Percentiles rank a stretch among this genome's conserved stretches.
phyloP scores from a whole-genome alignment of 2,113 vertebrate genomes.

The Vulpes ferrilata region DNA sequence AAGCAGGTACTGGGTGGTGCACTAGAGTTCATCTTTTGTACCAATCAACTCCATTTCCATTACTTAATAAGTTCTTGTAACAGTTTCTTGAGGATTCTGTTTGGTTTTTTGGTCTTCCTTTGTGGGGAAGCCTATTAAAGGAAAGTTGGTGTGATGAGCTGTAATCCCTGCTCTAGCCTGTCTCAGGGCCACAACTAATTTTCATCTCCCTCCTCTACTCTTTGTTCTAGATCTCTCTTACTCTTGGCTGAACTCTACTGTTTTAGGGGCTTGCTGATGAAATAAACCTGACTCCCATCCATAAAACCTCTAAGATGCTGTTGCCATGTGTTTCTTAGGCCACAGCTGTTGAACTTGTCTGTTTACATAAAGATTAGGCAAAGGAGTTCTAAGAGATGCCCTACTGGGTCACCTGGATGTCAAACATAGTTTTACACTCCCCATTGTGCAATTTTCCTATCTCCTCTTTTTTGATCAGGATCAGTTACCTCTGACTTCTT shows the following conservation, averaged over 20 bases:
- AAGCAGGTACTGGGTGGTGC: background rate
- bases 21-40: background rate
- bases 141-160: background rate
- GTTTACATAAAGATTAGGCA: background rate
- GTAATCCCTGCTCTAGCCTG: background rate
- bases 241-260: background rate
- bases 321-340: background rate
- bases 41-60: background rate
- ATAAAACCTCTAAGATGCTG: background rate
- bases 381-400: background rate
- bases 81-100: background rate
- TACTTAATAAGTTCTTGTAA: background rate
- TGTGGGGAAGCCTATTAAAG: background rate
- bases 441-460: background rate
- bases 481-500: background rate
- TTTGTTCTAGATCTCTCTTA: background rate
- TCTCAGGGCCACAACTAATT: background rate
- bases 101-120: background rate
- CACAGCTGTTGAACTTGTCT: background rate
- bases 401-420: background rate
- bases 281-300: background rate
- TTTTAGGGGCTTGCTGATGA: background rate
- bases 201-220: background rate
- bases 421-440: background rate
- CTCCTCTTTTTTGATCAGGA: background rate